Base-by-base conservation (phyloP, 2,113 vertebrate genomes). In the Kryptolebias marmoratus region DNA sequence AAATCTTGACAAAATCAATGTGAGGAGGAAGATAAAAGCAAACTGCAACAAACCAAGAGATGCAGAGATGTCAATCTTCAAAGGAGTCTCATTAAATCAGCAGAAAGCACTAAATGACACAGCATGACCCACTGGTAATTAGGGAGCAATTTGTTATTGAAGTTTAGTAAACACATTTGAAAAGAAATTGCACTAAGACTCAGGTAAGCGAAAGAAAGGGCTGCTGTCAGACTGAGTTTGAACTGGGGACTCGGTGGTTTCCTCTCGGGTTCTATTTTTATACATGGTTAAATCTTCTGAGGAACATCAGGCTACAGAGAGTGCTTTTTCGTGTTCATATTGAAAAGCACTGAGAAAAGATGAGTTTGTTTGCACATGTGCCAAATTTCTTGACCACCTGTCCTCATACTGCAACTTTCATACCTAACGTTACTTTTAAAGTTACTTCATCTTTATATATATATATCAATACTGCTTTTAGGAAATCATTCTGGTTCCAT, bases 401-500 rank as follows among this genome's bases (percentile, higher is more conserved):
- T 27, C 2, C 9, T 61, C 12, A 18, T 9, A 58, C 13, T 9
- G 5, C 1, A 32, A 54, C 27, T 42, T 1, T 32, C 4, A 5
- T 56, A 22, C 22, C 22, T 22, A 22, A 22, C 22, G 22, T 22
- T 22, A 22, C 22, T 22, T 22, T 45, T 58, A 28, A 14, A 36
- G 36, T 36, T 36, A 36, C 36, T 36, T 31, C 28, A 22, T 22
- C 22, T 22, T 22, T 22, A 22, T 22, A 22, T 22, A 22, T 22
- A 22, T 22, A 22, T 22, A 22, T 71, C 71, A 84, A 70, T 79
- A 50, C 68, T 68, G 71, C 75, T 85, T 79, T 81, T 79, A 80
- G 70, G 77, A 72, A 71, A 79, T 87, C 81, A 79, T 73, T 83
- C 81, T 78, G 81, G 80, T 83, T 73, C 70, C 84, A 88, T 87